Conservation (phyloP, 2,888 invertebrate species). For the Halictus ligatus region DNA sequence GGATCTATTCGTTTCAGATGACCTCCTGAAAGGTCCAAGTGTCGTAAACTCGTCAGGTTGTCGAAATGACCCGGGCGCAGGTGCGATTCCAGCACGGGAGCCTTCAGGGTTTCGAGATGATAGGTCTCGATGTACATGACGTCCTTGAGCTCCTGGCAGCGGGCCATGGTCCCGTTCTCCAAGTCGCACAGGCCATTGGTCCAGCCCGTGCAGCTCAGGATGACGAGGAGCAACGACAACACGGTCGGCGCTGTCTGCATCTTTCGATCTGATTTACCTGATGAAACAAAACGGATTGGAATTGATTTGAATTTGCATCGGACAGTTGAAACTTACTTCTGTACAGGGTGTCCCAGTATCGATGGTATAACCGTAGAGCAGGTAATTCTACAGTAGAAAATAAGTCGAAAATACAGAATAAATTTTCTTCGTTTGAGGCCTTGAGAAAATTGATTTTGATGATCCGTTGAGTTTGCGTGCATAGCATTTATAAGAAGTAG, state of each 20-base stretch:
- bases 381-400: too few species aligned
- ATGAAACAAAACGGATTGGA: constrained; percentile 22
- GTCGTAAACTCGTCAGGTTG: constrained; percentile 87
- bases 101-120: constrained; percentile 72
- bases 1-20: constrained; percentile 86
- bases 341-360: too few species aligned
- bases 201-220: constrained; percentile 66
- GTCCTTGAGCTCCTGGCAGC: constrained; percentile 78
- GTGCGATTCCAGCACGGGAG: constrained; percentile 54
- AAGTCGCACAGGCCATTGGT: constrained; percentile 72
- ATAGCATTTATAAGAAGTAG: too few species aligned
- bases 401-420: too few species aligned
- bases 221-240: constrained; percentile 69
- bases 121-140: constrained; percentile 74
- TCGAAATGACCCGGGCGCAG: constrained; percentile 81
- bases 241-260: constrained; percentile 73
- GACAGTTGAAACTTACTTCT: background rate
- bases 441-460: too few species aligned
- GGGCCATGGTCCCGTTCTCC: constrained; percentile 70
- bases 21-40: constrained; percentile 88
- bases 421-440: too few species aligned
- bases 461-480: too few species aligned
- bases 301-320: background rate
- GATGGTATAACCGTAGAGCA: too few species aligned
- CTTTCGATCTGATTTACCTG: constrained; percentile 70